Conservation (phyloP, 2,113 vertebrate species). For the Gymnocephalus cernua region DNA sequence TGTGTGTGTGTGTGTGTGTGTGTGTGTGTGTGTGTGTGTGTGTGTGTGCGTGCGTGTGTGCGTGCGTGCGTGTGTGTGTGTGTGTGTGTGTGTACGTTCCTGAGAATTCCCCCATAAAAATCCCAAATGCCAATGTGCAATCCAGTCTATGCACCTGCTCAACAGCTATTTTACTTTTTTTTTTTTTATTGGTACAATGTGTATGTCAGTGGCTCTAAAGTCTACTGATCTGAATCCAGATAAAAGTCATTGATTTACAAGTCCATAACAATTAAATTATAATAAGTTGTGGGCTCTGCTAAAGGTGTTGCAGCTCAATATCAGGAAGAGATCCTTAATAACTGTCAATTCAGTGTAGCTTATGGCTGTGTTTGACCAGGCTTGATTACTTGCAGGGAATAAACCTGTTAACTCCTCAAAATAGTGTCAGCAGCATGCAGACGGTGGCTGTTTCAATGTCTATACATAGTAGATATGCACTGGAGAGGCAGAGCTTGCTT, state of each 20-base stretch:
- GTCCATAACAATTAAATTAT: not conserved
- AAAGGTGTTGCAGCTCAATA: slow-evolving; percentile 1
- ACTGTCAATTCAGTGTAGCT: not conserved
- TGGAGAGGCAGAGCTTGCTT: not conserved
- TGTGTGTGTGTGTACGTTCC: not conserved
- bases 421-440: slow-evolving; percentile 26
- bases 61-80: not conserved
- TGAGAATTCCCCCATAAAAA: slow-evolving; percentile 40
- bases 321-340: not conserved
- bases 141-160: slow-evolving; percentile 7
- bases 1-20: not conserved
- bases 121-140: slow-evolving; percentile 19
- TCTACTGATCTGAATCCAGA: not conserved
- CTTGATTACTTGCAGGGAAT: slow-evolving; percentile 13
- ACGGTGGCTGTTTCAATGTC: slow-evolving; percentile 10
- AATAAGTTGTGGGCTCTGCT: not conserved
- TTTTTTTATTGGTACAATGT: not conserved
- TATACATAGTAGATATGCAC: slow-evolving; percentile 52
- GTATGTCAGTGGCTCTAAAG: not conserved
- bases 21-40: slow-evolving; percentile 10
- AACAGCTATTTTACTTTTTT: not conserved
- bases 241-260: not conserved
- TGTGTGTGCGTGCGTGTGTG: not conserved
- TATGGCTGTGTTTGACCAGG: not conserved
- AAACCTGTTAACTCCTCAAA: slow-evolving; percentile 40